phyloP scores from a whole-genome alignment of 2,797 vertebrate species.

The Stomatorhinus walkeri region DNA sequence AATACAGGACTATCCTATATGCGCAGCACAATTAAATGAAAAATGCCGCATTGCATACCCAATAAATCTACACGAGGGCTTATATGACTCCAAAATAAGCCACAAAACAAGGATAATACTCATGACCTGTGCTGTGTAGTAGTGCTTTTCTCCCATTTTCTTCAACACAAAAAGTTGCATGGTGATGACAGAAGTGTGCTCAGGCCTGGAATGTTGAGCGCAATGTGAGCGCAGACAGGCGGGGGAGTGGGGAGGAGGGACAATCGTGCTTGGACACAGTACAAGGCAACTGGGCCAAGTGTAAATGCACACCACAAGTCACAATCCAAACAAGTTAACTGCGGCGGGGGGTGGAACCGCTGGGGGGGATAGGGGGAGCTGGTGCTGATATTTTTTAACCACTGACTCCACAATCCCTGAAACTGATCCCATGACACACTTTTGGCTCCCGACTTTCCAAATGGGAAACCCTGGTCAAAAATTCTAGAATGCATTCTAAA shows the following conservation, averaged over 20 bases:
- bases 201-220: not conserved
- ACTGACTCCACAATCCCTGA: not conserved
- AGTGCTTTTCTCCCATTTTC: not conserved
- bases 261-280: not conserved
- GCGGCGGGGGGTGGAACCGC: no score
- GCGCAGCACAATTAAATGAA: not conserved
- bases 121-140: not conserved
- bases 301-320: not conserved
- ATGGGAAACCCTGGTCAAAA: not conserved
- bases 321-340: not conserved
- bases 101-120: not conserved
- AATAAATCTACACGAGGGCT: not conserved
- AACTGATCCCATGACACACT: not conserved
- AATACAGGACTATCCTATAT: not conserved
- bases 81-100: not conserved
- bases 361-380: not conserved
- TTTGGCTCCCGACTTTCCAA: not conserved
- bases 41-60: not conserved
- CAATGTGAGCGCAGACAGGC: not conserved
- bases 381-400: not conserved
- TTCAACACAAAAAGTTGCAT: not conserved
- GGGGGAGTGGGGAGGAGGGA: not conserved
- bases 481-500: not conserved
- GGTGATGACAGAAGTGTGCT: not conserved
- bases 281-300: not conserved